phyloP scores from a whole-genome alignment of 2,888 invertebrate genomes.

The Meteorus colon region DNA sequence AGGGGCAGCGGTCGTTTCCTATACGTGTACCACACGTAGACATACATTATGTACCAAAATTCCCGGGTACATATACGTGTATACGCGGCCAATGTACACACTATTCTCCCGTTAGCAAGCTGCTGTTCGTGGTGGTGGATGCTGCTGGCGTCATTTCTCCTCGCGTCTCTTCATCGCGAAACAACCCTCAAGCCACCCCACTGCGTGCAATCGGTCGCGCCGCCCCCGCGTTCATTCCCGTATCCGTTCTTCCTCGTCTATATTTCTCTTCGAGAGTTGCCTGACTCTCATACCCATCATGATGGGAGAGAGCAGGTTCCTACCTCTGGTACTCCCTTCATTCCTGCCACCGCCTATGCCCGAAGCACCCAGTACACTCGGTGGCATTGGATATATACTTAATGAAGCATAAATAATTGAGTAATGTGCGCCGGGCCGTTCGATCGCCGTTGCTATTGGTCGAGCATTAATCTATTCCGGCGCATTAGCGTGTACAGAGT shows the following conservation, averaged over 20 bases:
- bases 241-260: slow-evolving; percentile 48
- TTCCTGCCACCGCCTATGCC: slow-evolving; percentile 34
- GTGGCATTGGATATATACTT: slow-evolving; percentile 73
- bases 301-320: slow-evolving; percentile 16
- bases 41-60: slow-evolving; percentile 70
- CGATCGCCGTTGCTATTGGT: slow-evolving; percentile 73
- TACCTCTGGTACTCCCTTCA: slow-evolving; percentile 52
- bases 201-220: slow-evolving; percentile 14
- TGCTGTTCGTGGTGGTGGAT: slow-evolving; percentile 28
- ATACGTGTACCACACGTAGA: slow-evolving; percentile 69
- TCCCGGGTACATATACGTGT: slow-evolving; percentile 60
- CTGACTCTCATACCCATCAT: background rate
- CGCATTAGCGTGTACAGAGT: slow-evolving; percentile 68
- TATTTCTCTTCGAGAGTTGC: slow-evolving; percentile 12
- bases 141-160: slow-evolving; percentile 44
- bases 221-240: slow-evolving; percentile 40
- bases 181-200: slow-evolving; percentile 10
- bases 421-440: slow-evolving; percentile 73
- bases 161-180: slow-evolving; percentile 20
- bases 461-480: slow-evolving; percentile 73
- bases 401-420: slow-evolving; percentile 74
- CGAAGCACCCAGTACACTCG: slow-evolving; percentile 62
- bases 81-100: slow-evolving; percentile 44
- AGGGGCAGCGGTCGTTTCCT: slow-evolving; percentile 59
- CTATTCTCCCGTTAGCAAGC: slow-evolving; percentile 44